Evolutionary conservation across 2,797 vertebrate genomes (phyloP).

Genomic region (Pachyuromys duprasi): DNA sequence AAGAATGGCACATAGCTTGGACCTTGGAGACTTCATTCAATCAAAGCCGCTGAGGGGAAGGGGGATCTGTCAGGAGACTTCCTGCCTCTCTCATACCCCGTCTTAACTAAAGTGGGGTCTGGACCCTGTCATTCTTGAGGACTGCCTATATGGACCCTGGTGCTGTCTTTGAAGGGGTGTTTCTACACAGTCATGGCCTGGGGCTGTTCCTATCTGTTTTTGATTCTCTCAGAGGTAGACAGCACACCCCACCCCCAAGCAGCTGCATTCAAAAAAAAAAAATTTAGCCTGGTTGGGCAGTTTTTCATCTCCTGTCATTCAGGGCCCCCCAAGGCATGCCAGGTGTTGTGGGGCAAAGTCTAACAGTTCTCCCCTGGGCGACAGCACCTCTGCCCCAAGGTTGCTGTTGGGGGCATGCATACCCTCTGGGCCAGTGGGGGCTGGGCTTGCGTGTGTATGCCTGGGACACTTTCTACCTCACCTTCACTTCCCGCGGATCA

Average conservation of each 20-base stretch:
- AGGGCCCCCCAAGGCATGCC: neutral
- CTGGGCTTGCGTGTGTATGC: neutral
- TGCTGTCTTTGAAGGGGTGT: neutral
- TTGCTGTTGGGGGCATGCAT: fast-evolving
- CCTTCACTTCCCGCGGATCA: neutral
- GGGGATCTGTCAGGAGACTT: neutral
- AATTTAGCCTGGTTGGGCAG: no score
- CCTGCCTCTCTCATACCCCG: neutral
- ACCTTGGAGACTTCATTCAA: neutral
- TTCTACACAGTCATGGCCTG: neutral
- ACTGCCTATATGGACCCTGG: neutral
- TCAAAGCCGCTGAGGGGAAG: neutral
- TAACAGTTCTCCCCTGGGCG: neutral
- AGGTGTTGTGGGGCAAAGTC: neutral
- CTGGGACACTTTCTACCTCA: neutral
- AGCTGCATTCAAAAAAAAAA: neutral
- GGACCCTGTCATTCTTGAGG: no score
- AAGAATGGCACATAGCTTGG: neutral
- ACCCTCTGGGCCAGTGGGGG: neutral
- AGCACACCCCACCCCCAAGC: neutral
- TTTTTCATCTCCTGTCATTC: neutral
- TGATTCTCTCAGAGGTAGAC: neutral
- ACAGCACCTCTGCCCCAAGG: neutral
- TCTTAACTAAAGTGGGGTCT: neutral
- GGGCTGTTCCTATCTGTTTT: neutral